Percentiles rank a stretch among this genome's conserved stretches.
Conservation (phyloP, 2,113 vertebrate species). For the Tamias sibiricus region DNA sequence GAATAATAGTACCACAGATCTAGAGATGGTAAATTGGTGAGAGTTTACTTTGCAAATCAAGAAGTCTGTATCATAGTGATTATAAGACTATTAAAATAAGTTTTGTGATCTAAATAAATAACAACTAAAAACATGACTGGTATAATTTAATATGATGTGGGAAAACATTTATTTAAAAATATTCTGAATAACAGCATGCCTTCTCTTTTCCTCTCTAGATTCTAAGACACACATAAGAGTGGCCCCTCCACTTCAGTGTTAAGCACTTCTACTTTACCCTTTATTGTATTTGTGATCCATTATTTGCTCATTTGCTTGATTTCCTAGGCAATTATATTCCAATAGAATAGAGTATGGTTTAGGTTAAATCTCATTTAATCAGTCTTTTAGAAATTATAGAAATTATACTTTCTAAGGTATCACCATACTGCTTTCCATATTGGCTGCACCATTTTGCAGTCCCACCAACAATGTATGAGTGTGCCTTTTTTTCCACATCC, state of each 20-base stretch:
- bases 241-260: neutral
- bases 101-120: slow-evolving; percentile 17
- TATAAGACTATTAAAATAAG: neutral
- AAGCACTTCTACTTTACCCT: slow-evolving; percentile 7
- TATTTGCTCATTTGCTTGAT: slow-evolving; percentile 28
- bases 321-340: neutral
- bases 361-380: neutral
- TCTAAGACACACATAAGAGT: neutral
- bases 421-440: no score
- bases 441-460: no score
- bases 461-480: no score
- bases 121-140: neutral
- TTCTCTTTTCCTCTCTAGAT: neutral
- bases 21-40: neutral
- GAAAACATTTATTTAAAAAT: neutral
- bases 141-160: neutral
- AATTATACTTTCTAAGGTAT: no score
- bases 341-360: neutral
- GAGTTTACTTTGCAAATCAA: neutral
- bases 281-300: slow-evolving; percentile 39
- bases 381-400: neutral
- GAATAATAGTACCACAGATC: neutral
- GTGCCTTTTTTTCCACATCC: no score
- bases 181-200: neutral
- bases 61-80: neutral